Evolutionary conservation across 2,888 invertebrate genomes (phyloP), one percentile per base, ranked within the genome.

Genomic region (Auanema freiburgensis): DNA sequence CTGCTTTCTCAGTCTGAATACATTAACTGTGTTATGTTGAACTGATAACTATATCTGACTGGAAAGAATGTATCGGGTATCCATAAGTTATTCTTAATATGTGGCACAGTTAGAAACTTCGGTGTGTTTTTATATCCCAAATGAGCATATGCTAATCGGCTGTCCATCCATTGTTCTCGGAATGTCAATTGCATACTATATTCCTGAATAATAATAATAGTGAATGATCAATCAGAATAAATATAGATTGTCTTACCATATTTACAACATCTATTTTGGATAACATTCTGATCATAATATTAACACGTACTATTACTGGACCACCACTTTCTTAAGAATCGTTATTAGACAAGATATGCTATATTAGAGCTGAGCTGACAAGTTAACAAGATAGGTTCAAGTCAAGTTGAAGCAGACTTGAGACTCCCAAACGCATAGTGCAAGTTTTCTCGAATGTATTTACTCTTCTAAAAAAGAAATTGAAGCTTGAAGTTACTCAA

Each of bases 191-290:
- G 95, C 83, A 94, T 93, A 84, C 93, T 93, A 89, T 95, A 96
- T 89, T 96, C 95, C 85, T 85, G 67, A n/a, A 76, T 50, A 16
- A 14, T n/a, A 14, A 33, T 6, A 21, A 11, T 23, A 52, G 4
- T 24, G n/a, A 52, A 42, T 59, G n/a, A 24, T n/a, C n/a, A n/a
- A n/a, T n/a, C n/a, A n/a, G n/a, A n/a, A 42, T 16, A 52, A 24
- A 14, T 14, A 52, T n/a, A 56, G 11, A n/a, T 14, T 33, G 10
- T 46, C 93, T 93, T 91, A 95, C 95, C 94, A 95, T 95, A 89
- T 93, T 93, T 88, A 92, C 93, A 90, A 95, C 95, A 90, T 93
- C 94, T 89, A 95, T 95, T 86, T 93, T 93, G 86, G 92, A 92
- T 86, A 95, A 92, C 90, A 91, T 93, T 89, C 95, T 89, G 87